phyloP scores from a whole-genome alignment of 2,113 vertebrate species.

The Paraplagusia blochii region DNA sequence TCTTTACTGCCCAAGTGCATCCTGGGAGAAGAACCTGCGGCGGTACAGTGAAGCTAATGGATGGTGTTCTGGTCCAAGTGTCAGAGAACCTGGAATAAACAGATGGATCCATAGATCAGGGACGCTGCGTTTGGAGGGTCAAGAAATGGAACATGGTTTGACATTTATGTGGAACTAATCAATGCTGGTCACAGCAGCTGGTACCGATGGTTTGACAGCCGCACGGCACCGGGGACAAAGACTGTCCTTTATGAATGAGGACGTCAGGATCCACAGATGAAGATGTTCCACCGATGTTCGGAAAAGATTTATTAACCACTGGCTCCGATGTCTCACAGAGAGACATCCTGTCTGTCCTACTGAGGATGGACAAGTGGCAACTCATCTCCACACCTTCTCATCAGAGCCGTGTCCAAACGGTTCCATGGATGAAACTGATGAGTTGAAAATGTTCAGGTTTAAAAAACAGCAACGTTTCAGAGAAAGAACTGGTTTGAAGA shows the following conservation, averaged over 20 bases:
- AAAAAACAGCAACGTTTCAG: too few species aligned
- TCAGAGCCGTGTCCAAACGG: too few species aligned
- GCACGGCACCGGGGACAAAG: not conserved
- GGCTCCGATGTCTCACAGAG: too few species aligned
- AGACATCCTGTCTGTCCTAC: too few species aligned
- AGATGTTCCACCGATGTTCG: not conserved
- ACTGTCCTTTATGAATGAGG: not conserved
- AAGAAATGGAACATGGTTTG: constrained; percentile 2
- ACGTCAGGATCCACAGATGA: not conserved
- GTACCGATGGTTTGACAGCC: not conserved
- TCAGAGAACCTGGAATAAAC: constrained; percentile 19
- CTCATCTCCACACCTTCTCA: too few species aligned
- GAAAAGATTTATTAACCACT: too few species aligned
- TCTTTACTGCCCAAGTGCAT: constrained; percentile 20
- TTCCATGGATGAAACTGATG: too few species aligned
- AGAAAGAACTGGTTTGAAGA: too few species aligned
- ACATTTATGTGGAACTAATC: constrained; percentile 9
- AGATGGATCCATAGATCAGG: constrained; percentile 28
- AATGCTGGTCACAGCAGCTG: constrained; percentile 5
- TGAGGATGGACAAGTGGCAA: too few species aligned
- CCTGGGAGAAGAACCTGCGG: constrained; percentile 13
- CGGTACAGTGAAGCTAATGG: constrained; percentile 25
- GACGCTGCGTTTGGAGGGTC: constrained; percentile 16
- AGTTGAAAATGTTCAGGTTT: too few species aligned
- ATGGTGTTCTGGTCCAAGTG: constrained; percentile 20